A percentile compares a stretch with the other conserved stretches of the same genome.
Conservation (phyloP, 2,797 vertebrate species). For the Erethizon dorsatum region DNA sequence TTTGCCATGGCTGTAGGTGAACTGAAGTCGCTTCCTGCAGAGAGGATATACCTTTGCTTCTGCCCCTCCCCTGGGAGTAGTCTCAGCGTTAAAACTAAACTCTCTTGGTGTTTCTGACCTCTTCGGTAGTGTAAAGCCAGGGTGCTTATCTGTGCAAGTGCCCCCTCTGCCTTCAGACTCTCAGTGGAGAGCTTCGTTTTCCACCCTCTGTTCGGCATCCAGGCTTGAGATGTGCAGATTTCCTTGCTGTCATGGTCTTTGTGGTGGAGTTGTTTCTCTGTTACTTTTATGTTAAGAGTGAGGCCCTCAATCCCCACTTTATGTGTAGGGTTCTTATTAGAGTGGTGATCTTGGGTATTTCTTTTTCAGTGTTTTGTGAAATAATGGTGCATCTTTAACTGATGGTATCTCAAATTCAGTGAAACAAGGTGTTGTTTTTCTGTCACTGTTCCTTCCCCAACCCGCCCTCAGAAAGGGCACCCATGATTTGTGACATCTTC, state of each 20-base stretch:
- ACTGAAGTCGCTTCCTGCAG: neutral
- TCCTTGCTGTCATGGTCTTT: neutral
- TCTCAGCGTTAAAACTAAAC: neutral
- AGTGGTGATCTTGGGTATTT: neutral
- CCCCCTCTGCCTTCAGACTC: neutral
- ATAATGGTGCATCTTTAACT: neutral
- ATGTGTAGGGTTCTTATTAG: neutral
- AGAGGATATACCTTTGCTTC: neutral
- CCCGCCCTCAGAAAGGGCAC: neutral
- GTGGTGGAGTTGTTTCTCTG: fast-evolving
- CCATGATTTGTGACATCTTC: neutral
- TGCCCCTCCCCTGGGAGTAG: neutral
- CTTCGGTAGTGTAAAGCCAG: neutral
- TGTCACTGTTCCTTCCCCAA: neutral
- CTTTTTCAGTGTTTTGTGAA: neutral
- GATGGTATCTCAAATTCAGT: neutral
- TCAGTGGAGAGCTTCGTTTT: neutral
- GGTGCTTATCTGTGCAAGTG: neutral
- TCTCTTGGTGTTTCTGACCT: no score
- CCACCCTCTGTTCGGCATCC: fast-evolving
- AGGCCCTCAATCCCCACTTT: neutral
- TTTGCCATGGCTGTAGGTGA: neutral
- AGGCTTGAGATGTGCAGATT: fast-evolving
- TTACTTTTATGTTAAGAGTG: neutral
- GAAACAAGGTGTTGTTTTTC: neutral